Evolutionary conservation across 2,888 invertebrate species (phyloP), one percentile per base, ranked within the genome.

Genomic region (Suillia variegata): DNA sequence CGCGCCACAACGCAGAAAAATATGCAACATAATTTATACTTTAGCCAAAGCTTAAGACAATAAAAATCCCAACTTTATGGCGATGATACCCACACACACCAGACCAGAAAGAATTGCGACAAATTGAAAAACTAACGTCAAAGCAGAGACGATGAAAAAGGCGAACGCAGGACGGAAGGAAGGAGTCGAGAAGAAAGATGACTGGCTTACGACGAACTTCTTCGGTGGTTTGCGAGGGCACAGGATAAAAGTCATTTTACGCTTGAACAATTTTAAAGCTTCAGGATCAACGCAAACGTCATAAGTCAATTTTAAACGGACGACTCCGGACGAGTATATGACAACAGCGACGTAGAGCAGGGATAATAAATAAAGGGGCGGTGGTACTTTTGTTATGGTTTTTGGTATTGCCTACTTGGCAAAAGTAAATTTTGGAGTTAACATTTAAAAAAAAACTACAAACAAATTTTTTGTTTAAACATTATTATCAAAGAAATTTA

Each of bases 11-110:
- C 45, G 59, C 59, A 55, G 50, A 55, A 59, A 59, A 59, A 55
- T 59, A 59, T 55, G 55, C 59, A 20, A 59, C 45, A 59, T 59
- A 59, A 59, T 59, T 59, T 59, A 59, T 55, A 52, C 42, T 54
- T 18, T 34, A n/a, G 21, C 12, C 33, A 8, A n/a, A 26, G 42
- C 55, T 59, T 59, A 55, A 52, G 18, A 20, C 45, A 45, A 45
- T 45, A 17, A 17, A 45, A 45, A 45, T 17, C 45, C 45, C 17
- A 4, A 45, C 5, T 18, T 45, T 47, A 33, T 8, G 13, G 20
- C 21, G 10, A 26, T 31, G 24, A n/a, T 15, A 12, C 22, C 26
- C 33, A 34, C 17, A 52, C 18, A 33, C 18, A 3, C 33, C 24
- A 50, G 5, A 20, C 31, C 13, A 24, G 15, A 34, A 33, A 49